Evolutionary conservation across 2,113 vertebrate species (phyloP), one percentile per base, ranked within the genome.

Genomic region (Sinosuthora webbiana): DNA sequence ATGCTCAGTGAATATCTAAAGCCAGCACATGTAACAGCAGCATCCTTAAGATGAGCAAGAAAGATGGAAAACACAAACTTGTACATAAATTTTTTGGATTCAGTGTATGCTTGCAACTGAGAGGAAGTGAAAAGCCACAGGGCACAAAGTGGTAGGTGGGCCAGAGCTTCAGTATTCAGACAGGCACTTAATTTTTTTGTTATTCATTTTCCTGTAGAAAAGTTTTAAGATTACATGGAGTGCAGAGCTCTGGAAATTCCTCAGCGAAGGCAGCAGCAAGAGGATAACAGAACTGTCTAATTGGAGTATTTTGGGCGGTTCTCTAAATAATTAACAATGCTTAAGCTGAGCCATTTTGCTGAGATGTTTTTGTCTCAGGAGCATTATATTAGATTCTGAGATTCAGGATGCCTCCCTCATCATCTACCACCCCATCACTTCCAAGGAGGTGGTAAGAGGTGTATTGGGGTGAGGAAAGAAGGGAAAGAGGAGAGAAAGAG

Each of bases 341-440:
- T 89, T 84, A 95, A 91, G 39, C 84, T 77, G 78, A 85, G 60
- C 71, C 37, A 55, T 93, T 94, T 84, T 74, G 15, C 67, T 65
- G 69, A 82, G 52, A 35, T 82, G 41, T 42, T 91, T 91, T 67
- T 57, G 62, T 93, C 84, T 94, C 56, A 57, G 52, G 69, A 81
- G 56, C 24, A 21, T 47, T 57, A 56, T 90, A 44, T 57, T 64
- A 60, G 62, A 69, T 76, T 62, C 37, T 65, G 35, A 80, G 49
- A 39, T 69, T 92, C 50, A 69, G 10, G 41, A 37, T 33, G 33
- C 64, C 10, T 25, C 31, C 6, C 14, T 55, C 35, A 35, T 91
- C 33, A 14, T 71, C 41, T 64, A 21, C 53, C 17, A 37, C 33
- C 22, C 17, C 13, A 33, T 68, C 44, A 68, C 11, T 78, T 87